Base-by-base conservation (phyloP, 1,140 invertebrate genomes). In the Hyles vespertilio region DNA sequence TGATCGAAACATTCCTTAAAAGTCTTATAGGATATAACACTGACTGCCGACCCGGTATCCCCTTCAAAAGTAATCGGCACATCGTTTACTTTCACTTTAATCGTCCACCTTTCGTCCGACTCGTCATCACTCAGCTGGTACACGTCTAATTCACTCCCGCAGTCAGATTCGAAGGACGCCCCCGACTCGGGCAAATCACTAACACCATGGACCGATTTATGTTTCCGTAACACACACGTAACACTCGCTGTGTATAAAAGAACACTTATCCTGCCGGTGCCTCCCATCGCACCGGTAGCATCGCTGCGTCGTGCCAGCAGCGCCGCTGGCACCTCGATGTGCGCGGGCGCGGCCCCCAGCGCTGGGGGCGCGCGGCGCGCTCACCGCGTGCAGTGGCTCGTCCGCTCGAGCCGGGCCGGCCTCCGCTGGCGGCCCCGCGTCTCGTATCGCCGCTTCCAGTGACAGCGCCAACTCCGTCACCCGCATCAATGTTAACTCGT, bases 151-250 rank as follows among this genome's bases (percentile, higher is more conserved):
- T n/a, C n/a, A n/a, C n/a, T n/a, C n/a, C n/a, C n/a, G n/a, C n/a
- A n/a, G n/a, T n/a, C n/a, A n/a, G n/a, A 32, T 11, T 22, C 34
- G 7, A 8, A n/a, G 11, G 40, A 43, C 32, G 40, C 7, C 12
- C 32, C 32, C 49, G 32, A 8, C 9, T 50, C 12, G 6, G 8
- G 49, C 12, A 32, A 4, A 50, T 32, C 32, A 50, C 49, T 5
- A 12, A 22, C 32, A 47, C 45, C 45, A 9, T 47, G 45, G 3
- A 47, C 11, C 3, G 45, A 47, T 47, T 47, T 47, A 5, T 47
- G 45, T 51, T 51, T 58, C 50, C 56, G 56, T 3, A 34, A 51
- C 56, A 10, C 56, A 58, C 11, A 58, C 56, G 33, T 51, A 58
- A 58, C 56, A 58, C 12, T 45, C 56, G 12, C n/a, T 34, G 32